Percentiles rank a stretch among this genome's conserved stretches.
Conservation (phyloP, 2,888 invertebrate genomes). For the Napeogenes inachia region DNA sequence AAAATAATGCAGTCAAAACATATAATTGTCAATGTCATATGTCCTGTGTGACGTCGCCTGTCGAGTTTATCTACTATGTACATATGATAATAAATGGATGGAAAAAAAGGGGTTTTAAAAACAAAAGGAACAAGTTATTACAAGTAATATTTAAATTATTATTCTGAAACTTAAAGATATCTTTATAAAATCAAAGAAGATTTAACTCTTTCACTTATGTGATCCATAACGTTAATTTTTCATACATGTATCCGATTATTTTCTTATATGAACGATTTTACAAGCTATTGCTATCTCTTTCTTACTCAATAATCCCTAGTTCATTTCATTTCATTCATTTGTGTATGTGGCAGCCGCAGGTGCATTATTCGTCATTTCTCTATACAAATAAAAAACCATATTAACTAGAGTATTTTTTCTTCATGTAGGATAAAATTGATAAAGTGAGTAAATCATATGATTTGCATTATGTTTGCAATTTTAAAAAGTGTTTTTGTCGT, state of each 20-base stretch:
- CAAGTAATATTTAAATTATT: too few relatives aligned
- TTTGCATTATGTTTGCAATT: conserved; percentile 32
- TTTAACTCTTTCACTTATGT: background rate
- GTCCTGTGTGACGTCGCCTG: background rate
- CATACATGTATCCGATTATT: conserved; percentile 24
- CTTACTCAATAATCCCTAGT: conserved; percentile 40
- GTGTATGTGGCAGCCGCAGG: conserved; percentile 76
- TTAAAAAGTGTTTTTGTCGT: conserved; percentile 49
- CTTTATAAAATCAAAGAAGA: too few relatives aligned
- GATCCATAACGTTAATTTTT: background rate
- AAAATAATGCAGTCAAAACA: conserved; percentile 19
- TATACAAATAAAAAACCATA: conserved; percentile 47
- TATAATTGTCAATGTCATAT: conserved; percentile 7
- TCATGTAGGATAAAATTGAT: conserved; percentile 66
- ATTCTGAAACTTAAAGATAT: too few relatives aligned
- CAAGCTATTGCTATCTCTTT: conserved; percentile 36
- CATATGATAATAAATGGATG: too few relatives aligned
- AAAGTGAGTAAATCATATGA: conserved; percentile 56
- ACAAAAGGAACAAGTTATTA: too few relatives aligned
- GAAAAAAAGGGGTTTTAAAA: too few relatives aligned
- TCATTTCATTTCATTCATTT: conserved; percentile 68
- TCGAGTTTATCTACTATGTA: too few relatives aligned
- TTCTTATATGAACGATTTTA: conserved; percentile 22
- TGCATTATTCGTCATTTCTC: conserved; percentile 60
- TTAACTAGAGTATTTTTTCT: conserved; percentile 45